Conservation (phyloP, 2,797 vertebrate genomes). For the Peromyscus attwateri region DNA sequence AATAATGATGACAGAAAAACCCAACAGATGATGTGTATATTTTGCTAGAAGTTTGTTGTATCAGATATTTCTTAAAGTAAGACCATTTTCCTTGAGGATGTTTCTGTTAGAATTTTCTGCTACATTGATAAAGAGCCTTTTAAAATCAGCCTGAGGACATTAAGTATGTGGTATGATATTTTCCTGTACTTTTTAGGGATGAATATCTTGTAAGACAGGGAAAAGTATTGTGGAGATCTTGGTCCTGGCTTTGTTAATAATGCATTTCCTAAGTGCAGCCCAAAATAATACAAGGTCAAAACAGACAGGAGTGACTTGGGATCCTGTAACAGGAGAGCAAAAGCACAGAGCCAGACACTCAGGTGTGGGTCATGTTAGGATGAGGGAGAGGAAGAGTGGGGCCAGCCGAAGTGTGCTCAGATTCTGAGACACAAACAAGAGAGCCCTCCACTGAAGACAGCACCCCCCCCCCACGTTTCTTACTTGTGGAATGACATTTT, state of each 20-base stretch:
- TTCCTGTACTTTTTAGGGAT: background rate
- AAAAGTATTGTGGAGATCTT: background rate
- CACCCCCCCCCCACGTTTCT: accelerated
- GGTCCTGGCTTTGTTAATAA: background rate
- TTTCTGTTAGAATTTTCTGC: conserved; percentile 54
- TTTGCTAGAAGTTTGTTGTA: background rate
- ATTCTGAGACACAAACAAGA: background rate
- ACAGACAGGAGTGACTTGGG: background rate
- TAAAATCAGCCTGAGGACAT: conserved; percentile 20
- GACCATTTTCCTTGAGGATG: background rate
- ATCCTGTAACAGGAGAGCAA: background rate
- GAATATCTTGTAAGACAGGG: background rate
- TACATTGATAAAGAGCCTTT: background rate
- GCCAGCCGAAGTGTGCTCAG: background rate
- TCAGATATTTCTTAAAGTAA: background rate
- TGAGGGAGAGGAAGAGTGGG: background rate
- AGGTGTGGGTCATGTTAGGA: background rate
- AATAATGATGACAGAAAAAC: conserved; percentile 29
- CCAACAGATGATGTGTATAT: background rate
- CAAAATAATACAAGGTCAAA: background rate
- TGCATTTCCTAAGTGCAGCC: background rate
- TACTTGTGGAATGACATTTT: background rate
- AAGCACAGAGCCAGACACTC: background rate
- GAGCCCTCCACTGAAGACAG: background rate
- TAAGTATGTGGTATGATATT: background rate